Conservation (phyloP, 2,888 invertebrate species). For the Idaea biselata region DNA sequence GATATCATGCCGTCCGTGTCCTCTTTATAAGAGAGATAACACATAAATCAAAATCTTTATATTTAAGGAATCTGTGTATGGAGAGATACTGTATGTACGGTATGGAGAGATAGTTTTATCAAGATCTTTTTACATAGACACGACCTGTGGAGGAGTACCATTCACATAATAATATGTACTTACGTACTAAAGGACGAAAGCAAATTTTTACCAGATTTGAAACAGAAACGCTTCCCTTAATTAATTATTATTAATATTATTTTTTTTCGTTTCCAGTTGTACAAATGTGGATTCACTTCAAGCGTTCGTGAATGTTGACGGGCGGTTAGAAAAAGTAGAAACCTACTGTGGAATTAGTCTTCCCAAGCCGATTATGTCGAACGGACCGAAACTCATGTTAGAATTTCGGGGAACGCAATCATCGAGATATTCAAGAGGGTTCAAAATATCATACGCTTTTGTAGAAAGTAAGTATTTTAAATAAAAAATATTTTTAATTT, state of each 20-base stretch:
- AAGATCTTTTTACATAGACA: too few relatives aligned
- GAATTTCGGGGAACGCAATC: constrained; percentile 91
- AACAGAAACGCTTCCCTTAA: neutral
- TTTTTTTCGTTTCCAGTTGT: constrained; percentile 81
- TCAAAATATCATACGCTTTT: constrained; percentile 93
- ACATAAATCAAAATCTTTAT: too few relatives aligned
- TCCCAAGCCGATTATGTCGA: constrained; percentile 96
- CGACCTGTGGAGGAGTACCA: too few relatives aligned
- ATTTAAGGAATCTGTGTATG: too few relatives aligned
- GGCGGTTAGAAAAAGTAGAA: constrained; percentile 91
- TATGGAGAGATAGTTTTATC: too few relatives aligned
- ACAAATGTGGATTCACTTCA: constrained; percentile 88
- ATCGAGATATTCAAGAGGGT: constrained; percentile 90
- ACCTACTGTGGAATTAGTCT: constrained; percentile 91
- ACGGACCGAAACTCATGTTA: constrained; percentile 90
- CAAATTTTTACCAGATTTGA: too few relatives aligned
- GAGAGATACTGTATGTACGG: too few relatives aligned
- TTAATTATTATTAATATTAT: neutral
- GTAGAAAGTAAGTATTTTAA: constrained; percentile 88
- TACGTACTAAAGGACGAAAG: too few relatives aligned
- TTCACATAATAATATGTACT: too few relatives aligned
- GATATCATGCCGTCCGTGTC: too few relatives aligned
- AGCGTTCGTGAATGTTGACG: constrained; percentile 90
- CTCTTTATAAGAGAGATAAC: too few relatives aligned
- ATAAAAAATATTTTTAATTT: neutral